Conservation (phyloP, 2,888 invertebrate species). For the Microctonus aethiopoides region DNA sequence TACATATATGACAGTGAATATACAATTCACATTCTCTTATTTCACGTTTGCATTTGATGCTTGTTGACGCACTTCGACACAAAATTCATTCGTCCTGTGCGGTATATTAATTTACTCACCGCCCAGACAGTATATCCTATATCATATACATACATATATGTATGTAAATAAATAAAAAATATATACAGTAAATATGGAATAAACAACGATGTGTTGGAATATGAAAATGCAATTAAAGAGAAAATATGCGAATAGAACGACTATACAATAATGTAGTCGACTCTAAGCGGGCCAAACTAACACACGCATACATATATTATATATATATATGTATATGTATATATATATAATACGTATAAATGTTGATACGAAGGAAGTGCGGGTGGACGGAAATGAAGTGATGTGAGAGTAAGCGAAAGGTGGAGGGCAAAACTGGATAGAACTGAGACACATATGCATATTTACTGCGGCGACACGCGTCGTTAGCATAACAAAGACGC, state of each 20-base stretch:
- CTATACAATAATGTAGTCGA: slow-evolving; percentile 14
- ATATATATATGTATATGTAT: too few relatives aligned
- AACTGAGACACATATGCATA: slow-evolving; percentile 57
- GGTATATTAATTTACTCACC: slow-evolving; percentile 12
- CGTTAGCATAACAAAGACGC: slow-evolving; percentile 64
- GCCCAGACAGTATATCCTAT: slow-evolving; percentile 21
- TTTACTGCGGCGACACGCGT: slow-evolving; percentile 54
- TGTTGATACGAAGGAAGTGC: slow-evolving; percentile 17
- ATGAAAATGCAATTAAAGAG: slow-evolving; percentile 66
- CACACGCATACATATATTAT: background rate
- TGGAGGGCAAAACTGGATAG: slow-evolving; percentile 33
- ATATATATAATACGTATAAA: too few relatives aligned
- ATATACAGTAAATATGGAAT: slow-evolving; percentile 1
- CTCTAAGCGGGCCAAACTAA: background rate
- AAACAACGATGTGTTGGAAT: slow-evolving; percentile 48
- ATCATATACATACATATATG: slow-evolving; percentile 20
- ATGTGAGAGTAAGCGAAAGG: slow-evolving; percentile 19
- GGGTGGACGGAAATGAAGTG: slow-evolving; percentile 22
- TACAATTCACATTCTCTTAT: background rate
- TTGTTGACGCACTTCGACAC: slow-evolving; percentile 2
- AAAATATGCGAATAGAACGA: slow-evolving; percentile 58
- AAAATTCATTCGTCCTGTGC: slow-evolving; percentile 19
- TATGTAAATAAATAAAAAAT: slow-evolving; percentile 26
- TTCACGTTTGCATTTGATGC: slow-evolving; percentile 10
- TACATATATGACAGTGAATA: background rate